Conservation (phyloP, 1,140 invertebrate species). For the Drosophila prosaltans region DNA sequence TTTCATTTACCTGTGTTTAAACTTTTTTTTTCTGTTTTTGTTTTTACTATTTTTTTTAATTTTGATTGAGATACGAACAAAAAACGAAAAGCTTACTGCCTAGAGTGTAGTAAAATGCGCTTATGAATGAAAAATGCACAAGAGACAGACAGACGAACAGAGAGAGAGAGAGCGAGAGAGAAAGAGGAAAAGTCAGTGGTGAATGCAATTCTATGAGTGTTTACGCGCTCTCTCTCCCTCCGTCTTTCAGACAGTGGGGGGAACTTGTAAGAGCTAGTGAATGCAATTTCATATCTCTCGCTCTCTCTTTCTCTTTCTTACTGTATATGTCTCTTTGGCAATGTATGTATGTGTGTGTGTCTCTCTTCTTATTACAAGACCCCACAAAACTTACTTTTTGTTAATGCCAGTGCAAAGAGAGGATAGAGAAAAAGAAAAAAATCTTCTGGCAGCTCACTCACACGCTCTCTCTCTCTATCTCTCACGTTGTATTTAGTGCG, state of each 20-base stretch:
- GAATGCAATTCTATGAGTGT: constrained; percentile 29
- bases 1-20: neutral
- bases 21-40: neutral
- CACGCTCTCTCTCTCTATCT: constrained; percentile 11
- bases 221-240: neutral
- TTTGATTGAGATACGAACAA: constrained; percentile 10
- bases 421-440: neutral
- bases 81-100: constrained; percentile 40
- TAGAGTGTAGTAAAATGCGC: constrained; percentile 47
- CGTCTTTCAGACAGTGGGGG: neutral
- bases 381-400: constrained; percentile 12
- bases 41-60: neutral
- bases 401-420: constrained; percentile 3
- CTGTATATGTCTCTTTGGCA: neutral
- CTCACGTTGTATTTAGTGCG: constrained; percentile 24
- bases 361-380: constrained; percentile 11
- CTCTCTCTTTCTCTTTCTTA: constrained; percentile 7
- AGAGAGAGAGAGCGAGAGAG: constrained; percentile 5
- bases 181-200: constrained; percentile 12
- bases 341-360: neutral
- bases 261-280: neutral
- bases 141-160: constrained; percentile 19
- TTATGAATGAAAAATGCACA: constrained; percentile 76
- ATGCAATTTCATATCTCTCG: constrained; percentile 3
- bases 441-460: neutral